phyloP scores from a whole-genome alignment of 2,888 invertebrate species.

The Euproctis similis region DNA sequence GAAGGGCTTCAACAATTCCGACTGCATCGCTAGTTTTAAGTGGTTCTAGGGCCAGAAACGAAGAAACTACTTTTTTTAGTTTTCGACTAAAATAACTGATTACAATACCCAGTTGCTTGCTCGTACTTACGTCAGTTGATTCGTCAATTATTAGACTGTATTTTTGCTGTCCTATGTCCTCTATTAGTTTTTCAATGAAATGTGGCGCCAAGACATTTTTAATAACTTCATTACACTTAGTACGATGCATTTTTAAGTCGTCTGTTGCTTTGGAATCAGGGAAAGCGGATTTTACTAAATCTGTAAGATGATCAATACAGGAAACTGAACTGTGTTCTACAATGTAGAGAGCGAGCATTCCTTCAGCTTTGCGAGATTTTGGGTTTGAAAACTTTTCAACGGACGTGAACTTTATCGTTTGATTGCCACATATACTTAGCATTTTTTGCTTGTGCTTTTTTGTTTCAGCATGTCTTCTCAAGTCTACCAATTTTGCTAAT shows the following conservation, averaged over 20 bases:
- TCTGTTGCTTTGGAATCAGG: background rate
- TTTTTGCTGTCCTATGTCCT: conserved; percentile 8
- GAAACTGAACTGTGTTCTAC: background rate
- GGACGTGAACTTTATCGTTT: too few species aligned
- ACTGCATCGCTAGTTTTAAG: conserved; percentile 15
- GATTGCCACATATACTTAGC: too few species aligned
- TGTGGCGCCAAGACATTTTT: conserved; percentile 11
- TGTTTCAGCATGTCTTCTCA: too few species aligned
- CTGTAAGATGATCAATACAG: background rate
- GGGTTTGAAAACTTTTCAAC: too few species aligned
- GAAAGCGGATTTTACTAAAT: background rate
- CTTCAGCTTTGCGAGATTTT: background rate
- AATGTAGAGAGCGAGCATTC: background rate
- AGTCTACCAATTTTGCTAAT: too few species aligned
- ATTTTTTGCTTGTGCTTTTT: too few species aligned
- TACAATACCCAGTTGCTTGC: conserved; percentile 8
- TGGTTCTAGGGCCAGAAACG: conserved; percentile 10
- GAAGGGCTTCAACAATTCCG: conserved; percentile 12
- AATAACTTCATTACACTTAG: conserved; percentile 12
- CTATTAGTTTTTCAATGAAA: conserved; percentile 4
- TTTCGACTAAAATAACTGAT: background rate
- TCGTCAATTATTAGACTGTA: conserved; percentile 10
- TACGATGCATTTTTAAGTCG: conserved; percentile 4
- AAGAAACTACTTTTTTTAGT: conserved; percentile 2
- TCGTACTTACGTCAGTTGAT: conserved; percentile 10